Base-by-base conservation (phyloP, 2,888 invertebrate species). In the Andrena flavipes region DNA sequence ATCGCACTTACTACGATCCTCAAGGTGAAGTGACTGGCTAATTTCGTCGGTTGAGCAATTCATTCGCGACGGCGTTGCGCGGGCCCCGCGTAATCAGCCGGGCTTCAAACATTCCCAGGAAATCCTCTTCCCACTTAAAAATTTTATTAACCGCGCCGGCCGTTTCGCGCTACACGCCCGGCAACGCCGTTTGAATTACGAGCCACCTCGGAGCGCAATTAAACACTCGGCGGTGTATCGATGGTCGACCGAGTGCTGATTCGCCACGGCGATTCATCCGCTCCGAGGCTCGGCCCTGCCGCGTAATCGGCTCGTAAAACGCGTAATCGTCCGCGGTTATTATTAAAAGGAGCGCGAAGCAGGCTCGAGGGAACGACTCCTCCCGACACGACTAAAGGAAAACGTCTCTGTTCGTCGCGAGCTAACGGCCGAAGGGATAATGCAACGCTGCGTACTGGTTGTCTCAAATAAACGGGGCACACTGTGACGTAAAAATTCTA, bases 21-120 rank as follows among this genome's bases (percentile, higher is more conserved):
- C 87, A 82, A 87, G 87, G 80, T 75, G 74, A 87, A 68, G 63
- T 49, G 72, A 79, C 81, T 56, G 79, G 72, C 79, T 75, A 79
- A 87, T 85, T 87, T 80, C 56, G 85, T 75, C 74, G 87, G 48
- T 83, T 81, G 76, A 67, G 74, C 81, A 87, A 83, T 49, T 54
- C 62, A 13, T 29, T 23, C 59, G 59, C 59, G 48, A 70, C 59
- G 33, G 33, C 63, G 35, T n/a, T 63, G 63, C 64, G 63, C 63
- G 54, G 16, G 42, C 42, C 42, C 54, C 42, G 63, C 70, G 59
- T 73, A 80, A 83, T 83, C 62, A 65, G 20, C 48, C 56, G 10
- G 30, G 48, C 49, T 20, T 49, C 62, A 62, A 56, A 42, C 64
- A 70, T 70, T 70, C 70, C 48, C 70, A 33, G 42, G 63, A 70